Base-by-base conservation (phyloP, 2,797 vertebrate species). In the Semotilus atromaculatus region DNA sequence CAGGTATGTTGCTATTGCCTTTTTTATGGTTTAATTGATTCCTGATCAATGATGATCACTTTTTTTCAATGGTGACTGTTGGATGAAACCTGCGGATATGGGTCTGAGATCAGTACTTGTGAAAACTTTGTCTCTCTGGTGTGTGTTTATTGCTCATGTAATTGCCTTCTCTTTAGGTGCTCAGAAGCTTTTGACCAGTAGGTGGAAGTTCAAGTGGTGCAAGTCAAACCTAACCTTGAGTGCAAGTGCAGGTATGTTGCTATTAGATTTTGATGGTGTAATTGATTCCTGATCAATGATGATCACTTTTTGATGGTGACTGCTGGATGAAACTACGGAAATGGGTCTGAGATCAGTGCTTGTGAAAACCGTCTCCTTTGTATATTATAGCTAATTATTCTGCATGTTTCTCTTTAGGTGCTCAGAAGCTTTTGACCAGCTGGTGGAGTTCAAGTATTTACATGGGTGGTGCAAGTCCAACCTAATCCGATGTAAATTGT, bases 71-170 rank as follows among this genome's bases (percentile, higher is more conserved):
- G 90, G 90, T 90, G 97, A 97, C 97, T 93, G 94, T 14, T 96
- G 98, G 96, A 98, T 99, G 98, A 99, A 92, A 88, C 94, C 94
- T 95, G 96, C 97, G 97, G 98, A 99, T 99, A 99, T 99, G 98
- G 98, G 97, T 96, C 97, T 99, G 98, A 99, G 97, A 95, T 96
- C n/a, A 21, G 5, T 38, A 4, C 48, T 67, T 4, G 0, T 14
- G 4, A 8, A 0, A 26, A 5, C n/a, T 13, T 16, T 29, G 19
- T 55, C 11, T 16, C 4, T 53, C 16, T 31, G 8, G 7, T 23
- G 18, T 29, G 8, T 13, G 10, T 26, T 53, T 34, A 5, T 53
- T 11, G 23, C 31, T 76, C 1, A 38, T 18, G 6, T 3, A 26
- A 2, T 3, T 23, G 1, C 10, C 55, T 23, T 4, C 7, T 75